Evolutionary conservation across 2,797 vertebrate species (phyloP).

Genomic region (Bradypodion ventrale): DNA sequence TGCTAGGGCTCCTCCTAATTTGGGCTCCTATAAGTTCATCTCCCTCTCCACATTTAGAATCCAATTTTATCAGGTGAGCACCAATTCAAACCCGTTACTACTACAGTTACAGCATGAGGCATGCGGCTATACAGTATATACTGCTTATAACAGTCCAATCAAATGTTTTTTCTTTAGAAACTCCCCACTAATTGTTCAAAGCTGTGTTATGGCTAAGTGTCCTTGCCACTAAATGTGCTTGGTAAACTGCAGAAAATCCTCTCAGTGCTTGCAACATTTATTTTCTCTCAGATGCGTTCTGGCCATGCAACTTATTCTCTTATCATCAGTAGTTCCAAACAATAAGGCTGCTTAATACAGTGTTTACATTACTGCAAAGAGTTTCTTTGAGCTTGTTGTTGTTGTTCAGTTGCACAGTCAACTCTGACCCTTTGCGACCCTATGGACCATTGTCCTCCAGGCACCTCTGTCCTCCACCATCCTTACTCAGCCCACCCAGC

Average conservation of each 20-base stretch:
- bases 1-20: too few species aligned
- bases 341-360: neutral
- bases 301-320: neutral
- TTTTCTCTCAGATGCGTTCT: neutral
- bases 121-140: too few species aligned
- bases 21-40: neutral
- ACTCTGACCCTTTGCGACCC: too few species aligned
- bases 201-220: neutral
- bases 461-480: too few species aligned
- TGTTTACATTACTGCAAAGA: constrained; percentile 2
- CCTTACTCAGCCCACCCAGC: too few species aligned
- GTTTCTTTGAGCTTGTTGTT: neutral
- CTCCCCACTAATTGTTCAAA: neutral
- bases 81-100: neutral
- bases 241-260: neutral
- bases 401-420: too few species aligned
- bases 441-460: too few species aligned
- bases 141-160: too few species aligned
- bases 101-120: too few species aligned
- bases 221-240: neutral
- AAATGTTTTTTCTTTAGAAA: too few species aligned
- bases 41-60: neutral
- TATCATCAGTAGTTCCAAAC: fast-evolving
- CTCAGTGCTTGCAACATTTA: neutral
- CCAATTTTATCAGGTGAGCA: neutral